phyloP scores from a whole-genome alignment of 2,888 invertebrate genomes.

The Xylophagus ater region DNA sequence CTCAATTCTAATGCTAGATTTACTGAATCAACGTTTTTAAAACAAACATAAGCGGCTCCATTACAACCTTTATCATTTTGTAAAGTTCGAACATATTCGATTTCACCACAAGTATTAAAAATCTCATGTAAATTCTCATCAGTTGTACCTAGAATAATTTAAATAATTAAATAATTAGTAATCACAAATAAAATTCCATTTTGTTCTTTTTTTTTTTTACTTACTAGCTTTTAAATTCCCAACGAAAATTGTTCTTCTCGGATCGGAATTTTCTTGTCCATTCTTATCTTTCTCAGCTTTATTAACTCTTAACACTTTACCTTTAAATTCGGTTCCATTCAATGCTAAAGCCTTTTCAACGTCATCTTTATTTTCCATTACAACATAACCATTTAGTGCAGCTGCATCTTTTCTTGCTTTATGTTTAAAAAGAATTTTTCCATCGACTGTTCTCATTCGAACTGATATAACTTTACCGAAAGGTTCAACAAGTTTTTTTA shows the following conservation, averaged over 20 bases:
- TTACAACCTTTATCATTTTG: slow-evolving; percentile 33
- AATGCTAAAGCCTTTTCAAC: slow-evolving; percentile 27
- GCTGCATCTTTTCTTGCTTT: slow-evolving; percentile 28
- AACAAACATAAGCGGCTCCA: slow-evolving; percentile 34
- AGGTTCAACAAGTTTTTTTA: slow-evolving; percentile 25
- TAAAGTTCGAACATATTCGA: slow-evolving; percentile 35
- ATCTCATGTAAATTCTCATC: slow-evolving; percentile 33
- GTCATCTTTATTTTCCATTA: slow-evolving; percentile 24
- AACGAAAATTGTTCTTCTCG: slow-evolving; percentile 31
- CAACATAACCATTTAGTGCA: slow-evolving; percentile 32
- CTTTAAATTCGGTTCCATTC: slow-evolving; percentile 32
- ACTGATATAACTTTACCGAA: slow-evolving; percentile 27
- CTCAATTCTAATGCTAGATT: slow-evolving; percentile 34
- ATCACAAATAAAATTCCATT: no score
- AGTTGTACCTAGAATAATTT: slow-evolving; percentile 26
- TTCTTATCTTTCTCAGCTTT: slow-evolving; percentile 17
- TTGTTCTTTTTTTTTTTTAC: slow-evolving; percentile 15
- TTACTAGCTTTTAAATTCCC: slow-evolving; percentile 37
- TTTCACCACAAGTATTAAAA: slow-evolving; percentile 35
- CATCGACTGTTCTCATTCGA: slow-evolving; percentile 31
- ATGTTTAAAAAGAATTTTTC: slow-evolving; percentile 29
- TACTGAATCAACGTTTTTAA: slow-evolving; percentile 31
- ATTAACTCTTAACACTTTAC: slow-evolving; percentile 30
- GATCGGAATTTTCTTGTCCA: slow-evolving; percentile 17
- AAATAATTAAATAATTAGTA: no score